Evolutionary conservation across 2,888 invertebrate species (phyloP).

Genomic region (Chymomyza procnemis): DNA sequence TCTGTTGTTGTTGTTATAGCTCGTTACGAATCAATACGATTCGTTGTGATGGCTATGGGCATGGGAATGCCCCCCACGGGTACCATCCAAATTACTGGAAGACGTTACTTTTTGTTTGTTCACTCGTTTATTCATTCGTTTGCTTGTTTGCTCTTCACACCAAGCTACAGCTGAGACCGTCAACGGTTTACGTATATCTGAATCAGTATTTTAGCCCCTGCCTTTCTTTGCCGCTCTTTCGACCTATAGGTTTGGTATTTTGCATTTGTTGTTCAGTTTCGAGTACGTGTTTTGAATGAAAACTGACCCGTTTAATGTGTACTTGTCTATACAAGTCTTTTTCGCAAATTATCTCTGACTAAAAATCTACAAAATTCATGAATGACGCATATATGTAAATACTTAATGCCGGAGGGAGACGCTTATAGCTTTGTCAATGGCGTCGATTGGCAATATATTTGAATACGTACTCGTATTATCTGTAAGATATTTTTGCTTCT

Average conservation of each 20-base stretch:
- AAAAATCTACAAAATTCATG: constrained; percentile 62
- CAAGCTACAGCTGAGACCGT: constrained; percentile 15
- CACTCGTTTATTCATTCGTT: constrained; percentile 10
- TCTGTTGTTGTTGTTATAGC: constrained; percentile 3
- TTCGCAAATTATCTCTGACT: constrained; percentile 57
- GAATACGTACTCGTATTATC: not conserved
- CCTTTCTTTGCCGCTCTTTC: not conserved
- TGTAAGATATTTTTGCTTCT: not conserved
- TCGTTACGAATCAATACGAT: not conserved
- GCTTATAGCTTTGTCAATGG: constrained; percentile 10
- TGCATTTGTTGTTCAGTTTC: constrained; percentile 47
- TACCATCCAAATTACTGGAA: constrained; percentile 33
- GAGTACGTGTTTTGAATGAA: constrained; percentile 65
- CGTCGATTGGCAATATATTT: constrained; percentile 47
- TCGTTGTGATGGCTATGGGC: constrained; percentile 23
- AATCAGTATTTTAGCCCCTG: constrained; percentile 19
- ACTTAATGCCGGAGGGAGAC: not conserved
- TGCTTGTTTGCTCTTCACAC: constrained; percentile 55
- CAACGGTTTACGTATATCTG: not conserved
- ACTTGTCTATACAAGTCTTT: constrained; percentile 14
- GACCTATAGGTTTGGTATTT: constrained; percentile 32
- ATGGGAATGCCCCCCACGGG: constrained; percentile 21
- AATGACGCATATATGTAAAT: constrained; percentile 45
- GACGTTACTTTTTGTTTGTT: constrained; percentile 2
- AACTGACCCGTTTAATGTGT: constrained; percentile 27